Evolutionary conservation across 2,888 invertebrate species (phyloP).

Genomic region (Sthenelais limicola): DNA sequence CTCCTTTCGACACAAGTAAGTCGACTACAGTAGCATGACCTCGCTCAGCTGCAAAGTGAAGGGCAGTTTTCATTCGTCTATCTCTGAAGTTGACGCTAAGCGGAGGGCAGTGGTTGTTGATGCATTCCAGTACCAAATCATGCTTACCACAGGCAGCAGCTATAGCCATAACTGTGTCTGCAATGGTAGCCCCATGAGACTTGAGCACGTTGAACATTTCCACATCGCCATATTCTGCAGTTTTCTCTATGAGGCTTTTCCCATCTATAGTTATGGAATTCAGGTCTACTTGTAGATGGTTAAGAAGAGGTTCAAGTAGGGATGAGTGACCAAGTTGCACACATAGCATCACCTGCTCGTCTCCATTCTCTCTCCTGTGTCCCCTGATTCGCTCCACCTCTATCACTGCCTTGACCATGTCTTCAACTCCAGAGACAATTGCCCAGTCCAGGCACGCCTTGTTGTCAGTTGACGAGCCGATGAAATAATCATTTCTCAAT

Average conservation of each 20-base stretch:
- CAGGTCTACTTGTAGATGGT: neutral
- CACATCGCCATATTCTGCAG: slow-evolving; percentile 15
- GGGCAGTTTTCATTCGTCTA: slow-evolving; percentile 4
- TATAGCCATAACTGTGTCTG: slow-evolving; percentile 1
- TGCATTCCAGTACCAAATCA: slow-evolving; percentile 9
- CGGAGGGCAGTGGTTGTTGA: neutral
- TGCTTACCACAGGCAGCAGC: slow-evolving; percentile 2
- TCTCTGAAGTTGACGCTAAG: slow-evolving; percentile 7
- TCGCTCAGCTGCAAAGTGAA: slow-evolving; percentile 28
- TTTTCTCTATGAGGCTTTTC: slow-evolving; percentile 16
- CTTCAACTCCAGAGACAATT: neutral
- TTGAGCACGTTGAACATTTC: slow-evolving; percentile 8
- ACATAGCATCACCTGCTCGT: neutral
- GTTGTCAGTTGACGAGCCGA: neutral
- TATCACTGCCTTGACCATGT: slow-evolving; percentile 28
- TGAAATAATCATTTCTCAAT: neutral
- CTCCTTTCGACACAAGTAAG: slow-evolving; percentile 8
- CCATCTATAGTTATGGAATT: neutral
- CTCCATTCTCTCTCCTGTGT: neutral
- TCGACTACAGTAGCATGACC: slow-evolving; percentile 25
- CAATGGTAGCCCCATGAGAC: neutral
- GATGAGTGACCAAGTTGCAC: slow-evolving; percentile 10
- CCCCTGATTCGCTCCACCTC: neutral
- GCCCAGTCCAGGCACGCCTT: slow-evolving; percentile 32
- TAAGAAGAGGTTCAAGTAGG: neutral